Percentiles rank a stretch among this genome's conserved stretches.
Conservation (phyloP, 2,113 vertebrate genomes). For the Oryzias javanicus region DNA sequence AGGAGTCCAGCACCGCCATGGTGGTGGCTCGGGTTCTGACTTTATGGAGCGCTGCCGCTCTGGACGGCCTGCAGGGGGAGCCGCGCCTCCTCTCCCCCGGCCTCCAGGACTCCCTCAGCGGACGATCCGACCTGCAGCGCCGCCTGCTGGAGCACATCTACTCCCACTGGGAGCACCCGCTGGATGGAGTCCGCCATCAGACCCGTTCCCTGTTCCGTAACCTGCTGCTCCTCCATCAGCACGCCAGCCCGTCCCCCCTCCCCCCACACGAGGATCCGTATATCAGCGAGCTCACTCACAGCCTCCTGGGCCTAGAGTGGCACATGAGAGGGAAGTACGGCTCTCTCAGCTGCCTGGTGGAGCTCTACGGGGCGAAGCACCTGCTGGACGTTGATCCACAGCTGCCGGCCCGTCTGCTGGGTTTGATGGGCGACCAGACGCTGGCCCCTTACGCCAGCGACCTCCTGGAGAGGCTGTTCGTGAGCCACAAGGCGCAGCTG, state of each 20-base stretch:
- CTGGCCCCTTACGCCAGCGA: conserved; percentile 90
- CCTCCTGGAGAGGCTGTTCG: conserved; percentile 91
- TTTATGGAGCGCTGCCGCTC: conserved; percentile 85
- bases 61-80: conserved; percentile 75
- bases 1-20: conserved; percentile 86
- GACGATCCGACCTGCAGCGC: conserved; percentile 71
- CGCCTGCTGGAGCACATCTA: conserved; percentile 88
- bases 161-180: conserved; percentile 93
- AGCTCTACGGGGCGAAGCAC: conserved; percentile 81
- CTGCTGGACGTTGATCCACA: conserved; percentile 80
- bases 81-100: conserved; percentile 56
- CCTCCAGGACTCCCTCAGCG: conserved; percentile 76
- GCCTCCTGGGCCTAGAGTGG: conserved; percentile 87
- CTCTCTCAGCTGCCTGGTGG: conserved; percentile 86
- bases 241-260: conserved; percentile 27
- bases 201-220: conserved; percentile 88
- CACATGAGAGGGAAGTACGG: conserved; percentile 92
- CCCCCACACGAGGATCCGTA: conserved; percentile 75
- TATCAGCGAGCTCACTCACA: conserved; percentile 75
- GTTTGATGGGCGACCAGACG: conserved; percentile 88
- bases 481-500: conserved; percentile 86
- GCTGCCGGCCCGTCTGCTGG: conserved; percentile 82
- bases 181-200: conserved; percentile 93
- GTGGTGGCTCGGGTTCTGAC: conserved; percentile 86
- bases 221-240: conserved; percentile 84